Conservation (phyloP, 2,113 vertebrate species). For the Epinephelus cyanopodus region DNA sequence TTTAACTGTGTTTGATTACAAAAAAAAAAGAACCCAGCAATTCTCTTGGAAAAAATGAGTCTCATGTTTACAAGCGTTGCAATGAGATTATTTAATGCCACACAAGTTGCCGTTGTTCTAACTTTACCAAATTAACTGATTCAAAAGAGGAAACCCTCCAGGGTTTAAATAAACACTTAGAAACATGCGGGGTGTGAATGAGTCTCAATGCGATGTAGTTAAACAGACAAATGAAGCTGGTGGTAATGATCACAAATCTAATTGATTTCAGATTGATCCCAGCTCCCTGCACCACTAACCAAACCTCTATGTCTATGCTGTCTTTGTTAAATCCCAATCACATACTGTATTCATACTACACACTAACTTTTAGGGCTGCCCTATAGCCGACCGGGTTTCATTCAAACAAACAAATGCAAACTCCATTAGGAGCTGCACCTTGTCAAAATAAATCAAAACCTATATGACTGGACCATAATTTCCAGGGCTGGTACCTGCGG, state of each 20-base stretch:
- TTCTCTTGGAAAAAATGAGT: neutral
- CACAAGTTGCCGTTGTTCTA: neutral
- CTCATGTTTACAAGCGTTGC: neutral
- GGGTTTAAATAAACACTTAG: neutral
- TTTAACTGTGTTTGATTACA: neutral
- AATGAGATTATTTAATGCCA: neutral
- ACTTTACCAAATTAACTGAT: neutral
- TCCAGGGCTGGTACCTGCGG: too few species aligned
- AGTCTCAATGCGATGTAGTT: neutral
- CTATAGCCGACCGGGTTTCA: too few species aligned
- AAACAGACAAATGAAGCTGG: slow-evolving; percentile 3
- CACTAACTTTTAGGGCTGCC: too few species aligned
- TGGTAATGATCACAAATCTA: slow-evolving; percentile 10
- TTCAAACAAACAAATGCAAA: too few species aligned
- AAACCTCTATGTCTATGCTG: neutral
- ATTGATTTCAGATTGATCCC: slow-evolving; percentile 16
- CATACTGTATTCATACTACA: neutral
- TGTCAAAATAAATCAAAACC: too few species aligned
- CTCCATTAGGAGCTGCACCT: too few species aligned
- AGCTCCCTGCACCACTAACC: neutral
- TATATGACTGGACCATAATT: too few species aligned
- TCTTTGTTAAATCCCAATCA: neutral
- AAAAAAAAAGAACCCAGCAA: neutral
- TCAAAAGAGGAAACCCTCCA: neutral
- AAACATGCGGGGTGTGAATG: slow-evolving; percentile 20